Evolutionary conservation across 2,888 invertebrate species (phyloP).

Genomic region (Dendrolimus houi): DNA sequence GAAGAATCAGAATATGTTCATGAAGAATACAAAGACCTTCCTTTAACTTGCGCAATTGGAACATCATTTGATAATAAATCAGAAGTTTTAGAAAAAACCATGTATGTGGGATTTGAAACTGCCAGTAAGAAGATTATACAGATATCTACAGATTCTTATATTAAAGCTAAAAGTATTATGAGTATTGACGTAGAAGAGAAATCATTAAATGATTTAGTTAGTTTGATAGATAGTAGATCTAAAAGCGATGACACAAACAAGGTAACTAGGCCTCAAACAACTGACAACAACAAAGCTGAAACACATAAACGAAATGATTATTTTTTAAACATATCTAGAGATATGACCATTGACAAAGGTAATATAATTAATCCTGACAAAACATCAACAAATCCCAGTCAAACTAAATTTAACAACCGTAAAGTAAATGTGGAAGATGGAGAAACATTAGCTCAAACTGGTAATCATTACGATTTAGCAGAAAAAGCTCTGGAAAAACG

Average conservation of each 20-base stretch:
- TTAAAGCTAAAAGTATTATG: slow-evolving; percentile 45
- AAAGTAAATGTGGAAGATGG: background rate
- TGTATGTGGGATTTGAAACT: slow-evolving; percentile 63
- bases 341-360: background rate
- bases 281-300: background rate
- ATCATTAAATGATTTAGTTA: slow-evolving; percentile 32
- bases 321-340: background rate
- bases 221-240: slow-evolving; percentile 20
- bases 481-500: slow-evolving; percentile 6
- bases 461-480: too few species aligned
- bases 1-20: slow-evolving; percentile 42
- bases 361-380: background rate
- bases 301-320: background rate
- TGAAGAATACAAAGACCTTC: slow-evolving; percentile 34
- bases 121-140: slow-evolving; percentile 59
- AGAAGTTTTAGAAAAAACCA: slow-evolving; percentile 40
- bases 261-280: too few species aligned
- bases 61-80: slow-evolving; percentile 38
- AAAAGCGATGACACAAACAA: slow-evolving; percentile 1
- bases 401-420: background rate
- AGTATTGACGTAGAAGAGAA: slow-evolving; percentile 17
- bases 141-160: slow-evolving; percentile 41
- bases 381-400: background rate
- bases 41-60: slow-evolving; percentile 51
- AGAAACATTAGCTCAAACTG: too few species aligned